Conservation (phyloP, 2,888 invertebrate species). For the Drosophila buzzatii region DNA sequence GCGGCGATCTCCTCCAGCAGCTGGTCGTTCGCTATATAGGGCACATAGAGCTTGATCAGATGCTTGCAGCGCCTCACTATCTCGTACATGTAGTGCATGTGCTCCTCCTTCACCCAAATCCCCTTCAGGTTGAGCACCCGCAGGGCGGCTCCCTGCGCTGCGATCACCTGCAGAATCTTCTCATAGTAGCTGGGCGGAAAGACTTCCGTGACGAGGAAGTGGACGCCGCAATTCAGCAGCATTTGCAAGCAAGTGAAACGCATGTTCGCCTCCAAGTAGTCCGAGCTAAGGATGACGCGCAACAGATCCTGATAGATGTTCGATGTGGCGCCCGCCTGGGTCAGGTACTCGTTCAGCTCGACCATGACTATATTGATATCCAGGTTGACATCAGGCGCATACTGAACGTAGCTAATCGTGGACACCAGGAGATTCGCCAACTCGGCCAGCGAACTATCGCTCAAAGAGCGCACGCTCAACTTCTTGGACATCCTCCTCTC, state of each 20-base stretch:
- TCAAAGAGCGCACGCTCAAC: constrained; percentile 87
- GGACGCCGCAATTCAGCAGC: constrained; percentile 88
- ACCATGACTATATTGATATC: constrained; percentile 87
- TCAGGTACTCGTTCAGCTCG: constrained; percentile 88
- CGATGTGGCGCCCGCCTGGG: constrained; percentile 88
- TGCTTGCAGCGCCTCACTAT: constrained; percentile 87
- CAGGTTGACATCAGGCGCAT: constrained; percentile 86
- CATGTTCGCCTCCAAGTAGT: constrained; percentile 89
- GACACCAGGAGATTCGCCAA: constrained; percentile 88
- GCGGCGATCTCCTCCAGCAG: constrained; percentile 88
- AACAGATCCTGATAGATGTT: constrained; percentile 90
- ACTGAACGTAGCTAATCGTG: constrained; percentile 87
- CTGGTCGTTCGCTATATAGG: constrained; percentile 89
- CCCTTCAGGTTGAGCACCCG: constrained; percentile 90
- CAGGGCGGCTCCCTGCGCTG: constrained; percentile 88
- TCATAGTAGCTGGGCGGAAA: constrained; percentile 91
- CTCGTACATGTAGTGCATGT: constrained; percentile 88
- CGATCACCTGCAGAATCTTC: constrained; percentile 89
- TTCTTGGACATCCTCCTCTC: constrained; percentile 87
- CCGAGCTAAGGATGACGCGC: constrained; percentile 88
- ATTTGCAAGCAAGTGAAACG: constrained; percentile 89
- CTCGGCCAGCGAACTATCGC: constrained; percentile 87
- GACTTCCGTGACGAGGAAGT: constrained; percentile 88
- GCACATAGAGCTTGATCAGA: constrained; percentile 88
- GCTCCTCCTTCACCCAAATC: constrained; percentile 90